Percentiles rank a stretch among this genome's conserved stretches.
Evolutionary conservation across 2,888 invertebrate species (phyloP).

Genomic region (Eilema depressum): DNA sequence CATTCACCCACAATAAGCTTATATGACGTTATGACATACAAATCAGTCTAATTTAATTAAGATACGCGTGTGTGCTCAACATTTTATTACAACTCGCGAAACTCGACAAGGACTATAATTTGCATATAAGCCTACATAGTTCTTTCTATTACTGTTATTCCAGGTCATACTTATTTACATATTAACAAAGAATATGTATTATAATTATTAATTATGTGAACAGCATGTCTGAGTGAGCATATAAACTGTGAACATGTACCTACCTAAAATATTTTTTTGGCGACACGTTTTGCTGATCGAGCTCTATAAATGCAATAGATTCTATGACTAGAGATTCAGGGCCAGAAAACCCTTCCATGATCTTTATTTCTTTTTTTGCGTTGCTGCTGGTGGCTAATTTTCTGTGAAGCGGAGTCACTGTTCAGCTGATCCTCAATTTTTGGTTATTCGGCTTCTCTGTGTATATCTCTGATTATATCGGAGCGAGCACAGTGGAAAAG

Average conservation of each 20-base stretch:
- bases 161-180: slow-evolving; percentile 33
- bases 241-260: too few species aligned
- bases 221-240: not conserved
- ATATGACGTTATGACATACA: slow-evolving; percentile 47
- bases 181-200: slow-evolving; percentile 15
- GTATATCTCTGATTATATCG: not conserved
- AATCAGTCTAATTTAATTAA: slow-evolving; percentile 74
- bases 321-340: too few species aligned
- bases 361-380: too few species aligned
- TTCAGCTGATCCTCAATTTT: not conserved
- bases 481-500: not conserved
- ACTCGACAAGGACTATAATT: slow-evolving; percentile 34
- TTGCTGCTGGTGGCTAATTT: not conserved
- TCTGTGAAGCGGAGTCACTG: not conserved
- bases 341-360: not conserved
- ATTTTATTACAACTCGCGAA: slow-evolving; percentile 44
- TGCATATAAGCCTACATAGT: slow-evolving; percentile 21
- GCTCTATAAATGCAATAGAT: too few species aligned
- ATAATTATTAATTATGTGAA: not conserved
- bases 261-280: not conserved
- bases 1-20: slow-evolving; percentile 64
- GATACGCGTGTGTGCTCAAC: slow-evolving; percentile 56
- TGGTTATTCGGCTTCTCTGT: not conserved
- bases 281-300: too few species aligned
- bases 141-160: slow-evolving; percentile 28